Evolutionary conservation across 2,888 invertebrate species (phyloP), one percentile per base, ranked within the genome.

Genomic region (Napeogenes sylphis): DNA sequence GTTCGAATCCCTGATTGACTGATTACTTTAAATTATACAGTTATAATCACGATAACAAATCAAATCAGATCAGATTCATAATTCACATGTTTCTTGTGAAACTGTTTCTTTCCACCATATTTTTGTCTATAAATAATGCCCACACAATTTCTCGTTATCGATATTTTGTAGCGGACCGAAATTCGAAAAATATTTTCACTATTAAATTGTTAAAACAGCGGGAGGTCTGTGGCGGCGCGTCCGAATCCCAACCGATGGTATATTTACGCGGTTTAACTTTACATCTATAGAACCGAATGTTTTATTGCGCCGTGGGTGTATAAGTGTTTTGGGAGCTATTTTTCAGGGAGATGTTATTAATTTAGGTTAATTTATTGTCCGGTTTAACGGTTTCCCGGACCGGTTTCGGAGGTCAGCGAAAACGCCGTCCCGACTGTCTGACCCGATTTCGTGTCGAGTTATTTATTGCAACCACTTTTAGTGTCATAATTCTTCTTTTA

Each of bases 271-370:
- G 21, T 56, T 57, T 21, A 35, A 56, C 59, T 62, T 21, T 21
- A 21, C 56, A 56, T 59, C 59, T 58, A 62, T 62, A 62, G 59
- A 21, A 21, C 21, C 21, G 21, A 21, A 21, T 21, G 21, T 21
- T 78, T 76, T 79, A 81, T 76, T 69, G 61, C 62, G 60, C 65
- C 66, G 79, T 80, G 75, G 80, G 78, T 68, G 74, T 68, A 72
- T 73, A 74, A 70, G 71, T 65, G 71, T 58, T 62, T 69, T 63
- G 66, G 69, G 66, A 71, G 69, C 67, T 69, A 70, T 77, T 76
- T 77, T 77, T 76, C 70, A 71, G 73, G 70, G 71, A 70, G 67
- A 51, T 4, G 21, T 70, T 68, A 71, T 72, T 74, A 74, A 67
- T 63, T 65, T 63, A 8, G 55, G 57, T 56, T 65, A 59, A 67